Percentiles rank a stretch among this genome's conserved stretches.
phyloP scores from a whole-genome alignment of 2,888 invertebrate species.

The Perizoma flavofasciatum region DNA sequence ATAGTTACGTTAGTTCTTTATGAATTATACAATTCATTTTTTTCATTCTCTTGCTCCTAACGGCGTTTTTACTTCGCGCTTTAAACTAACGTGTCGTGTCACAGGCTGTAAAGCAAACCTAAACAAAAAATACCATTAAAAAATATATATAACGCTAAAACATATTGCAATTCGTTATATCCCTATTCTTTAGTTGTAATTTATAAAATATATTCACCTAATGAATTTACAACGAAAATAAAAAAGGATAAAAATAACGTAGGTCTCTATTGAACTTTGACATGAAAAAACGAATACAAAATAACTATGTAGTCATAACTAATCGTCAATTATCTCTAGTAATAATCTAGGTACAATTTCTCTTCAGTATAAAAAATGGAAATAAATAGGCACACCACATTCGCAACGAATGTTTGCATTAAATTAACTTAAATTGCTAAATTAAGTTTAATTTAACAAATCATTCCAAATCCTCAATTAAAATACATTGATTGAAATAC shows the following conservation, averaged over 20 bases:
- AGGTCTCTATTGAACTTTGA: constrained; percentile 49
- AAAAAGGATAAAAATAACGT: constrained; percentile 43
- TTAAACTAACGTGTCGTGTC: not conserved
- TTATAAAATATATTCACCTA: constrained; percentile 65
- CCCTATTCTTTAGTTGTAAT: constrained; percentile 51
- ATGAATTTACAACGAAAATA: constrained; percentile 71
- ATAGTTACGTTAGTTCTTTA: too few relatives aligned
- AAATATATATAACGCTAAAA: constrained; percentile 51
- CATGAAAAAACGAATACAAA: constrained; percentile 44
- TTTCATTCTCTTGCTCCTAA: not conserved
- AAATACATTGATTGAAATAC: constrained; percentile 49
- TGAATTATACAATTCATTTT: too few relatives aligned
- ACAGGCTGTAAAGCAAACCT: constrained; percentile 28
- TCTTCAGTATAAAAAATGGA: constrained; percentile 69
- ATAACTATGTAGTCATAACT: constrained; percentile 61
- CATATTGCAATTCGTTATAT: constrained; percentile 65
- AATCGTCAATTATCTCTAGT: constrained; percentile 67
- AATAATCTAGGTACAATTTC: constrained; percentile 67
- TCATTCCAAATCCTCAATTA: constrained; percentile 18
- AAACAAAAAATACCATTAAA: constrained; percentile 31
- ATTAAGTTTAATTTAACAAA: constrained; percentile 27
- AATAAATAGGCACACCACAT: constrained; percentile 81
- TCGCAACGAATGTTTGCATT: constrained; percentile 68
- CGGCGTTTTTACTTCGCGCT: not conserved
- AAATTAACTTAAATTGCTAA: constrained; percentile 65